phyloP scores from a whole-genome alignment of 2,113 vertebrate species.

The Passerina amoena region DNA sequence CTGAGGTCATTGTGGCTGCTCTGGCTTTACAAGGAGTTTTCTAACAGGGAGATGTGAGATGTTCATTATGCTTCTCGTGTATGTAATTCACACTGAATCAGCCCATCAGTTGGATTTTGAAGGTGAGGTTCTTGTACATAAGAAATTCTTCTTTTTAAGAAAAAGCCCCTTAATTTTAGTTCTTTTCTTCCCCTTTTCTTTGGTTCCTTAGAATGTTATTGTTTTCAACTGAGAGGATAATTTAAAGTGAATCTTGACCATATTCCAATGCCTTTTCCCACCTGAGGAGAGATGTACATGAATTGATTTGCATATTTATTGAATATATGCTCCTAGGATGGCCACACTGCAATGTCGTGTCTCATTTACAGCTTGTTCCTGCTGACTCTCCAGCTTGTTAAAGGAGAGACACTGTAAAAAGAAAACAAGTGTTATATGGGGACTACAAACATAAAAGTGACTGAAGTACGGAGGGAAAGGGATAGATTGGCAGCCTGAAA shows the following conservation, averaged over 20 bases:
- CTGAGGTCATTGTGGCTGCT: background rate
- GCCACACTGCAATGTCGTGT: background rate
- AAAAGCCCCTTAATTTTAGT: background rate
- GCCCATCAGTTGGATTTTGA: background rate
- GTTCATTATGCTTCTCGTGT: background rate
- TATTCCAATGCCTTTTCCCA: constrained; percentile 23
- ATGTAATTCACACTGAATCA: background rate
- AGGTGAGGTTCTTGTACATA: background rate
- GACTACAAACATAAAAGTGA: constrained; percentile 34
- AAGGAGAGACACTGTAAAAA: constrained; percentile 18
- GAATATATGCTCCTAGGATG: constrained; percentile 18
- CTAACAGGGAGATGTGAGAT: background rate
- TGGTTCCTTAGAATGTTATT: background rate
- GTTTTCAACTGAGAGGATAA: constrained; percentile 21
- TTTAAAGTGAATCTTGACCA: constrained; percentile 14
- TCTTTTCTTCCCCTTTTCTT: background rate
- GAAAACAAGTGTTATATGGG: background rate
- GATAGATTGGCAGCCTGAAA: constrained; percentile 25
- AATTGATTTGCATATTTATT: constrained; percentile 59
- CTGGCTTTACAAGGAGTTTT: background rate
- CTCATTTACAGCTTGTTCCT: constrained; percentile 48
- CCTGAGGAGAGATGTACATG: constrained; percentile 29
- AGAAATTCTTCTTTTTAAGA: background rate
- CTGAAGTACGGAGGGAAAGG: constrained; percentile 31
- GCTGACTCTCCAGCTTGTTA: constrained; percentile 43